Base-by-base conservation (phyloP, 2,113 vertebrate genomes). In the Opisthocomus hoazin region DNA sequence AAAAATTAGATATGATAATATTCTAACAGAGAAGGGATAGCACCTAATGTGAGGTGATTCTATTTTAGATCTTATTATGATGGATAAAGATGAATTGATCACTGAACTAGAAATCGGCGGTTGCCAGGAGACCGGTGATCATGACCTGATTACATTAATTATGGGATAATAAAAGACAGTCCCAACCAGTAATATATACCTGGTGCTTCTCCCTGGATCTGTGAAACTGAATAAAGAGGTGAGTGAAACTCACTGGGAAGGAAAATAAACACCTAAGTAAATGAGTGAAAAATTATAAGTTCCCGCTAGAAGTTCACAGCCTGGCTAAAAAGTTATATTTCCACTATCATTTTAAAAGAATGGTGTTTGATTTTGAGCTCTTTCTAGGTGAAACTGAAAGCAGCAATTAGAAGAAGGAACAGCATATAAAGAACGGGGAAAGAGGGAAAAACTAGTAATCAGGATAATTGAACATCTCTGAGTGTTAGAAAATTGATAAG, bases 111-210 rank as follows among this genome's bases (percentile, higher is more conserved):
- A 96, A 96, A 97, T 97, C 50, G 91, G 96, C 94, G 89, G 96
- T 97, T 97, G 96, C 96, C 89, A 95, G 90, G 96, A 97, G 91
- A 97, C 96, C 32, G 0, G 95, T 79, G 96, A 97, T 96, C 96
- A 96, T 96, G 96, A 96, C 95, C 96, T 96, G 96, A 96, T 97
- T 97, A 95, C 96, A 97, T 97, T 97, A 97, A 97, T 97, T 97
- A 96, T 76, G 89, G 93, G 89, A 95, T 96, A 96, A 96, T 96
- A 97, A 96, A 96, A 96, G 95, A 95, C 87, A 96, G 94, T 79
- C 91, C 87, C 45, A n/a, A 93, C 23, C 87, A 97, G 94, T 87
- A 84, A 87, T 73, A 89, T 68, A 60, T 95, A 97, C 93, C 96
- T 96, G 84, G 53, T 89, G 69, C 84, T 92, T 89, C 84, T 96